These are phyloP conservation scores for mouse (Mus musculus) DNA, from an alignment of 2,113 vertebrate species.

Conservation along the genomic window DNA sequence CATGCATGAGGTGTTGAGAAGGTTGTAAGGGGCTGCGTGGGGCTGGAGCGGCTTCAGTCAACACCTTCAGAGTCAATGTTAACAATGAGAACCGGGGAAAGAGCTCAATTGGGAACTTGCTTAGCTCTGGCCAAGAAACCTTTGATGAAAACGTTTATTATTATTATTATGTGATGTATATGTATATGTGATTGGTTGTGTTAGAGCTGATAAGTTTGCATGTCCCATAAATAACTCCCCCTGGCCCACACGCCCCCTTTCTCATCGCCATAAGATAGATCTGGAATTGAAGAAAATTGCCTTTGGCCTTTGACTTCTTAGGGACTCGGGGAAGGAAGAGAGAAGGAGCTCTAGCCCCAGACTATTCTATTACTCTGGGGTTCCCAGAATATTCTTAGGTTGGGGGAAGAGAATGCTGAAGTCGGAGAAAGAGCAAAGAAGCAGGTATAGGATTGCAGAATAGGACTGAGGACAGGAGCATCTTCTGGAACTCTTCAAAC, in stretches of 20 bases:
- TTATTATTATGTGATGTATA: background rate
- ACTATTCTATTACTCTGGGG: background rate
- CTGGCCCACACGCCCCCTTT: background rate
- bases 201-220: conserved; percentile 32
- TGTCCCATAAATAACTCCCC: background rate
- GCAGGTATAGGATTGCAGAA: background rate
- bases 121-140: background rate
- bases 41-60: background rate
- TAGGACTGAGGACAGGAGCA: background rate
- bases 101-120: background rate
- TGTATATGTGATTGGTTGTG: background rate
- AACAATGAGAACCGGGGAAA: background rate
- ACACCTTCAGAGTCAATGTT: background rate
- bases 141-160: background rate
- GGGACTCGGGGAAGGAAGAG: background rate
- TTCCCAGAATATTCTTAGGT: background rate
- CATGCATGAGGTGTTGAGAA: background rate
- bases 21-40: background rate
- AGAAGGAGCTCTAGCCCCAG: background rate
- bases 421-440: background rate
- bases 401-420: background rate
- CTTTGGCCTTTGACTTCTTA: conserved; percentile 29
- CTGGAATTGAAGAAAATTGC: background rate
- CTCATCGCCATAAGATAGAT: background rate
- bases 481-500: conserved; percentile 14